Conservation (phyloP, 2,113 vertebrate species). For the Tympanuchus pallidicinctus region DNA sequence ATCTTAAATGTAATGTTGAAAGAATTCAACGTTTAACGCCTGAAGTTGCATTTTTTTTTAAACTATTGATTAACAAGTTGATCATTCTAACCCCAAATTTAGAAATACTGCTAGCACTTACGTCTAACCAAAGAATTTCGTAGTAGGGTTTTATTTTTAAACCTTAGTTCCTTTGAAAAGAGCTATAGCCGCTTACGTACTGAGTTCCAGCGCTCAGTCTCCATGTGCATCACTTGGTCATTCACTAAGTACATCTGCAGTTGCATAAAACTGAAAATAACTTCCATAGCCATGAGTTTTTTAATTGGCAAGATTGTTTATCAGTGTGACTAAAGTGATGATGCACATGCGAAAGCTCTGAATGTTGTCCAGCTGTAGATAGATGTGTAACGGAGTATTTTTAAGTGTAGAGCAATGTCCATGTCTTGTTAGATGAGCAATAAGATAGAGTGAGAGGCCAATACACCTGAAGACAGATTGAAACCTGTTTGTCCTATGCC, state of each 20-base stretch:
- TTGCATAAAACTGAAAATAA: conserved; percentile 39
- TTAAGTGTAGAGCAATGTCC: conserved; percentile 22
- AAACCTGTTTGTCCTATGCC: conserved; percentile 77
- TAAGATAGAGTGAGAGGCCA: conserved; percentile 67
- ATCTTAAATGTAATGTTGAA: not conserved
- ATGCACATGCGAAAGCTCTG: not conserved
- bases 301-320: conserved; percentile 9
- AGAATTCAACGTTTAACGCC: not conserved
- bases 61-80: not conserved
- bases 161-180: conserved; percentile 40
- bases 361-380: conserved; percentile 47
- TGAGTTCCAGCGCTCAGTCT: conserved; percentile 37
- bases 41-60: not conserved
- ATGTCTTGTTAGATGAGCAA: conserved; percentile 73
- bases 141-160: conserved; percentile 43
- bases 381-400: conserved; percentile 58
- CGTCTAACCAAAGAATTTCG: conserved; percentile 81
- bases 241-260: not conserved
- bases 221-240: conserved; percentile 15
- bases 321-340: not conserved
- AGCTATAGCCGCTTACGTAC: conserved; percentile 2
- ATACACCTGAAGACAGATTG: conserved; percentile 48
- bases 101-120: conserved; percentile 51
- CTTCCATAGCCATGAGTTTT: not conserved
- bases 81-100: conserved; percentile 57